Evolutionary conservation across 2,797 vertebrate genomes (phyloP).

Genomic region (Xenops minutus): DNA sequence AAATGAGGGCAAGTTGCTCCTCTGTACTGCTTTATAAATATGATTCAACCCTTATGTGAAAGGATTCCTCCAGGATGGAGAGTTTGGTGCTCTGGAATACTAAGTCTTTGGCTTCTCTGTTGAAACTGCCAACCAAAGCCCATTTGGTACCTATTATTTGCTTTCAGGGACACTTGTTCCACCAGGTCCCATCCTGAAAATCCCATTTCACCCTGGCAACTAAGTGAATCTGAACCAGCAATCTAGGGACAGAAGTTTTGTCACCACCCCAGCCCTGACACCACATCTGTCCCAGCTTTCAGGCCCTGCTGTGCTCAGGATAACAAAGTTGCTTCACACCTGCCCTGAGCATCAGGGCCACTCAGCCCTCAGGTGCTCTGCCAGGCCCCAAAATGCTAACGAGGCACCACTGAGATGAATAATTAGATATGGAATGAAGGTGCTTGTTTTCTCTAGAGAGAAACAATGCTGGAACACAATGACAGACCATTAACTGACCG

Average conservation of each 20-base stretch:
- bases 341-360: background rate
- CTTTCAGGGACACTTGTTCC: background rate
- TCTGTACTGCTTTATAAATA: background rate
- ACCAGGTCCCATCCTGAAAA: background rate
- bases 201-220: background rate
- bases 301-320: background rate
- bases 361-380: background rate
- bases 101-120: background rate
- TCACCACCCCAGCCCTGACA: background rate
- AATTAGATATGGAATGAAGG: background rate
- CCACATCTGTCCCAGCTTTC: background rate
- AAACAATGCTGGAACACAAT: fast-evolving
- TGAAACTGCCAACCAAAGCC: background rate
- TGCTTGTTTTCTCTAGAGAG: background rate
- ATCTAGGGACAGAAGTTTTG: background rate
- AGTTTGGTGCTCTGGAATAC: background rate
- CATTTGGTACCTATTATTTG: background rate
- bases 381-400: background rate
- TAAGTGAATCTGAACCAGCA: background rate
- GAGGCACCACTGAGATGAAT: background rate
- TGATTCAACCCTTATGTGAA: background rate
- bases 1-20: background rate
- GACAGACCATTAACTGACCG: background rate
- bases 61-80: background rate
- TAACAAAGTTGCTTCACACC: background rate